phyloP scores from a whole-genome alignment of 2,888 invertebrate genomes.

The Aproaerema taeniolella region DNA sequence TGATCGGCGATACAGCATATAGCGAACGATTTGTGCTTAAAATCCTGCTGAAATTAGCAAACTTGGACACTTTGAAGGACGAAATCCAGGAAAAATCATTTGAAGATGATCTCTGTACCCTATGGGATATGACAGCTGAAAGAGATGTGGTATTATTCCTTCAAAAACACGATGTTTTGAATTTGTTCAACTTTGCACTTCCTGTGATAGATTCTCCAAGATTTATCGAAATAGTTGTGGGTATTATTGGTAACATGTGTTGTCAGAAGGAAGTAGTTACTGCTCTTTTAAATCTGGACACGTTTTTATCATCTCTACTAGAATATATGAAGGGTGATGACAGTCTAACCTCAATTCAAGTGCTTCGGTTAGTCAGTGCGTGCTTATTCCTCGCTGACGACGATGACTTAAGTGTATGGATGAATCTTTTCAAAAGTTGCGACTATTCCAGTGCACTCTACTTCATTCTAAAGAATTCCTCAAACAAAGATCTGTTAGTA shows the following conservation, averaged over 20 bases:
- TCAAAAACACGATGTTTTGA: constrained; percentile 81
- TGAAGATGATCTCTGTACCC: constrained; percentile 84
- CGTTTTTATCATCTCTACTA: constrained; percentile 75
- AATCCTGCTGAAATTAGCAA: constrained; percentile 80
- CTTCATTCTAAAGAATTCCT: constrained; percentile 86
- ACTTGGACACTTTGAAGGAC: constrained; percentile 65
- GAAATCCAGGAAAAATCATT: constrained; percentile 78
- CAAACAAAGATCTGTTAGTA: constrained; percentile 78
- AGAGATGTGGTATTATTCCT: constrained; percentile 85
- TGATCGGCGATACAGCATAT: constrained; percentile 88
- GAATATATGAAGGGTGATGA: constrained; percentile 80
- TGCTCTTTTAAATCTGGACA: constrained; percentile 73
- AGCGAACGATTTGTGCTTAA: constrained; percentile 86
- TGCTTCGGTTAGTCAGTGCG: constrained; percentile 82
- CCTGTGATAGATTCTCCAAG: constrained; percentile 78
- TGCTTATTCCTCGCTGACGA: constrained; percentile 60
- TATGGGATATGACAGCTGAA: constrained; percentile 93
- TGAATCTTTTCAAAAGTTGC: constrained; percentile 60
- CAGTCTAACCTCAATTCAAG: constrained; percentile 83
- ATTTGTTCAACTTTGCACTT: constrained; percentile 78
- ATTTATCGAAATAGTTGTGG: constrained; percentile 87
- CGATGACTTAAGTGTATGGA: constrained; percentile 61
- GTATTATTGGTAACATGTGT: constrained; percentile 91
- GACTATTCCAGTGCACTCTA: constrained; percentile 78
- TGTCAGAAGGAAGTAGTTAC: constrained; percentile 80